Evolutionary conservation across 2,888 invertebrate genomes (phyloP).

Genomic region (Drosophila recens): DNA sequence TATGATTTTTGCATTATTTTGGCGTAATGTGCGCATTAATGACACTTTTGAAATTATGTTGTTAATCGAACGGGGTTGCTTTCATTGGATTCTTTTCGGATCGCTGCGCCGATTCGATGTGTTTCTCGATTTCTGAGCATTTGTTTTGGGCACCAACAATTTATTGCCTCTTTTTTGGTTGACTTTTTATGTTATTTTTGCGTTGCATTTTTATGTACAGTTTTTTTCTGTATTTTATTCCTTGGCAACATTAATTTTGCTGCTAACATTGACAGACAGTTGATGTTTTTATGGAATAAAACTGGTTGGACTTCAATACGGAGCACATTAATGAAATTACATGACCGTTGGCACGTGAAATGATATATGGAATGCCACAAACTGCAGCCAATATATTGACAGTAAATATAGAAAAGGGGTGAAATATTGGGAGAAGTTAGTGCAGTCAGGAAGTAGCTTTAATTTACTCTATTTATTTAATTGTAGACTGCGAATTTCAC

Average conservation of each 20-base stretch:
- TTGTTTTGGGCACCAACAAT: constrained; percentile 57
- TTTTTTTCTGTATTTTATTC: constrained; percentile 44
- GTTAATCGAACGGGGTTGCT: constrained; percentile 68
- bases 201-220: constrained; percentile 73
- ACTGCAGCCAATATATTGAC: constrained; percentile 1
- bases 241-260: constrained; percentile 66
- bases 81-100: constrained; percentile 4
- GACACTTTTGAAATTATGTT: constrained; percentile 79
- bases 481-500: constrained; percentile 35
- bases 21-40: constrained; percentile 79
- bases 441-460: background rate
- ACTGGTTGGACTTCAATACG: constrained; percentile 30
- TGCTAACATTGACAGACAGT: constrained; percentile 72
- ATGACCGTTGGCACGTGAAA: constrained; percentile 56
- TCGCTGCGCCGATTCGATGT: constrained; percentile 20
- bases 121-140: constrained; percentile 14
- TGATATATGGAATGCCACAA: constrained; percentile 54
- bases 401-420: constrained; percentile 1
- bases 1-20: constrained; percentile 80
- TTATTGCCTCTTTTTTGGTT: constrained; percentile 70
- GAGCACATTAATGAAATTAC: constrained; percentile 73
- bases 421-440: background rate
- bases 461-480: constrained; percentile 3
- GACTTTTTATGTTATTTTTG: constrained; percentile 77
- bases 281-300: constrained; percentile 66